phyloP scores from a whole-genome alignment of 1,140 invertebrate species.

The Drosophila lacertosa region DNA sequence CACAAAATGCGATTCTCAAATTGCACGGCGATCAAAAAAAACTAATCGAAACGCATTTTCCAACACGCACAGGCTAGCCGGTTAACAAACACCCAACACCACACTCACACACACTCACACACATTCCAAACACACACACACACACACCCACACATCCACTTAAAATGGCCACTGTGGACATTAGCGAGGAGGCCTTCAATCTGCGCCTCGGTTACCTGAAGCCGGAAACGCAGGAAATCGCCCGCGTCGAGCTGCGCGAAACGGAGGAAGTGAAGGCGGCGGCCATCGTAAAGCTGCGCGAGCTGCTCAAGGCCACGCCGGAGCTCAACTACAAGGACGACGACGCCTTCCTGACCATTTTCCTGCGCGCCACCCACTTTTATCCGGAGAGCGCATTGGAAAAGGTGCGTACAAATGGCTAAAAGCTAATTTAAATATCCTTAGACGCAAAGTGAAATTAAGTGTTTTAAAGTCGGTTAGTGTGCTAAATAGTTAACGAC shows the following conservation, averaged over 20 bases:
- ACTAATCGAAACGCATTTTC: constrained; percentile 52
- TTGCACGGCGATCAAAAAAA: constrained; percentile 25
- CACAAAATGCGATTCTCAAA: constrained; percentile 7
- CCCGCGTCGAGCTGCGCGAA: constrained; percentile 88
- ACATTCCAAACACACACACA: constrained; percentile 11
- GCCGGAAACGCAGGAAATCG: constrained; percentile 85
- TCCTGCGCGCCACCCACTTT: constrained; percentile 91
- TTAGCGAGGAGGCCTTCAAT: constrained; percentile 79
- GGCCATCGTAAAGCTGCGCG: constrained; percentile 86
- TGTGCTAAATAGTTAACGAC: too few relatives aligned
- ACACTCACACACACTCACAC: constrained; percentile 1
- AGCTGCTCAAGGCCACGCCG: constrained; percentile 87
- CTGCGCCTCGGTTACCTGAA: constrained; percentile 70
- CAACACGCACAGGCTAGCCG: constrained; percentile 59
- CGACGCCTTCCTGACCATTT: constrained; percentile 90
- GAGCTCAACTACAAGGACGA: constrained; percentile 88
- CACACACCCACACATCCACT: constrained; percentile 11
- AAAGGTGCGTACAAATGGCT: constrained; percentile 86
- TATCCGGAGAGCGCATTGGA: constrained; percentile 90
- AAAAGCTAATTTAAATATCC: too few relatives aligned
- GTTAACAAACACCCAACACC: constrained; percentile 1
- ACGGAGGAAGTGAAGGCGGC: constrained; percentile 88
- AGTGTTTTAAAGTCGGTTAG: too few relatives aligned
- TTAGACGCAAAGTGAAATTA: not conserved
- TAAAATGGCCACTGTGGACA: constrained; percentile 55